Percentiles rank a stretch among this genome's conserved stretches.
Evolutionary conservation across 2,888 invertebrate species (phyloP).

Genomic region (Flabesymbios commensalis): DNA sequence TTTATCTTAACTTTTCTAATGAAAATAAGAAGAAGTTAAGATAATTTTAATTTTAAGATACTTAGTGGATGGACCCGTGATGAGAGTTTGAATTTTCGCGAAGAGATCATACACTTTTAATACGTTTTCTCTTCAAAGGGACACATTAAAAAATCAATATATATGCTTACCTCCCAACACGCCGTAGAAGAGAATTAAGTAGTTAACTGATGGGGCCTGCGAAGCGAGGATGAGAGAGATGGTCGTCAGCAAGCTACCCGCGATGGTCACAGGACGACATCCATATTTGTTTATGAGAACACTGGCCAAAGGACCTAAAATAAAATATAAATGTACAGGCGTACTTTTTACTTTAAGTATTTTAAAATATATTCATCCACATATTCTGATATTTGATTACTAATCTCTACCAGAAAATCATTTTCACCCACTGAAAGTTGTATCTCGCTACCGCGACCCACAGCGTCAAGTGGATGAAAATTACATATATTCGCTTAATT

Average conservation of each 20-base stretch:
- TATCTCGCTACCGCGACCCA: too few relatives aligned
- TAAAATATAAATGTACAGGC: background rate
- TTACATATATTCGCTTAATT: too few relatives aligned
- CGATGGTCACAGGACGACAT: conserved; percentile 25
- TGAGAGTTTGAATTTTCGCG: background rate
- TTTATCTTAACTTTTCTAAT: too few relatives aligned
- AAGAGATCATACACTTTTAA: background rate
- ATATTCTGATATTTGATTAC: too few relatives aligned
- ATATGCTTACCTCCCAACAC: conserved; percentile 21
- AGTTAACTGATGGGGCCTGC: conserved; percentile 16
- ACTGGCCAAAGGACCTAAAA: conserved; percentile 26
- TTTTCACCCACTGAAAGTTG: too few relatives aligned
- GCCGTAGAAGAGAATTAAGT: conserved; percentile 30
- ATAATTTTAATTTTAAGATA: too few relatives aligned
- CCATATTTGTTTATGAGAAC: conserved; percentile 24
- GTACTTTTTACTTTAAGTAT: background rate
- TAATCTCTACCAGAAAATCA: too few relatives aligned
- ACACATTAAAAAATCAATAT: background rate
- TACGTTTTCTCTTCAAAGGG: background rate
- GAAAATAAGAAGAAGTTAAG: too few relatives aligned
- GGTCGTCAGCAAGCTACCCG: conserved; percentile 23
- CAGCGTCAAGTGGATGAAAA: too few relatives aligned
- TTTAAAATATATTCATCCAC: too few relatives aligned
- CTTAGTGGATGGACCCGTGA: background rate
- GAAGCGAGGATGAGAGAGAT: conserved; percentile 18